A percentile compares a stretch with the other conserved stretches of the same genome.
Evolutionary conservation across 2,113 vertebrate species (phyloP).

Genomic region (Microtus richardsoni): DNA sequence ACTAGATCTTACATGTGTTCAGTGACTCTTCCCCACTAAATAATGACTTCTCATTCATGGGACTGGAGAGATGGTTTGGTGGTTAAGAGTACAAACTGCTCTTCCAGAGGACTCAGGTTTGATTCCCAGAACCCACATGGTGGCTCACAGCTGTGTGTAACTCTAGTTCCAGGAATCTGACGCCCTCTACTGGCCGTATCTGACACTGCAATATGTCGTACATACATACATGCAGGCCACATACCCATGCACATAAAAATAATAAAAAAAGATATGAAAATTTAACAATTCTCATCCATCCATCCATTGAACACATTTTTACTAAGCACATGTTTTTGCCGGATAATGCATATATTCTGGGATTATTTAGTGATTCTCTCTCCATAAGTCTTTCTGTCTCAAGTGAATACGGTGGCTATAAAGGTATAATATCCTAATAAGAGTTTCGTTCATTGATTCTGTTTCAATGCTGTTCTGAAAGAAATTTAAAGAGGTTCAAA

Average conservation of each 20-base stretch:
- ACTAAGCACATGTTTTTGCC: not conserved
- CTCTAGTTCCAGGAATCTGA: not conserved
- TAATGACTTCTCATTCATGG: not conserved
- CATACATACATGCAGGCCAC: not conserved
- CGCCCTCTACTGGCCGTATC: not conserved
- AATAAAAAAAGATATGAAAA: not conserved
- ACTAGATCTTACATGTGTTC: not conserved
- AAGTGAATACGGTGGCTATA: slow-evolving; percentile 27
- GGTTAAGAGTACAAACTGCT: not conserved
- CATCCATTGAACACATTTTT: slow-evolving; percentile 43
- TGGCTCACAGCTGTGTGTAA: not conserved
- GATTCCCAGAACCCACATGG: not conserved
- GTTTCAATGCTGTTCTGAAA: not conserved
- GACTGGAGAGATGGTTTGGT: not conserved
- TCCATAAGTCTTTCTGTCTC: slow-evolving; percentile 32
- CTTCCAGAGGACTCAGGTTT: not conserved
- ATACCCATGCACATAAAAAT: not conserved
- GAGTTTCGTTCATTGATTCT: slow-evolving; percentile 46
- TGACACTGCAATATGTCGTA: not conserved
- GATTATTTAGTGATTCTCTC: not conserved
- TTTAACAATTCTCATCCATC: not conserved
- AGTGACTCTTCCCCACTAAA: not conserved
- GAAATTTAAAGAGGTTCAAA: slow-evolving; percentile 25
- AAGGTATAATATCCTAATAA: slow-evolving; percentile 40
- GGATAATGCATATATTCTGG: not conserved